phyloP scores from a whole-genome alignment of 2,797 vertebrate species.

The Peromyscus aztecus region DNA sequence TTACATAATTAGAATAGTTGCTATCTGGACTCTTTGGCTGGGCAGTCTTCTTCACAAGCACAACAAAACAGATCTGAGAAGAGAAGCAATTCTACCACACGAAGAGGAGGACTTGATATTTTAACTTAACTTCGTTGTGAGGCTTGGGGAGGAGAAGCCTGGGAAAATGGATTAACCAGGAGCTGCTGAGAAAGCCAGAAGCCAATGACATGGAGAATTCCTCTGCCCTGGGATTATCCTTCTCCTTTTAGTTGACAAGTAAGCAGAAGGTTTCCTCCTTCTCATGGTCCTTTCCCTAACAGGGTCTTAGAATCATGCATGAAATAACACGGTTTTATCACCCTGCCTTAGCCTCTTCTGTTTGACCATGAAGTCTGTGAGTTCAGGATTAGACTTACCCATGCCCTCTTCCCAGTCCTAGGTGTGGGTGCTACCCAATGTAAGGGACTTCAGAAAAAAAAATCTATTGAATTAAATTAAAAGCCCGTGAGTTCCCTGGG shows the following conservation, averaged over 20 bases:
- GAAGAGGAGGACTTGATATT: neutral
- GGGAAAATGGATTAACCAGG: slow-evolving; percentile 2
- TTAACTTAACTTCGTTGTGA: slow-evolving; percentile 38
- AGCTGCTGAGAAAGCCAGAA: slow-evolving; percentile 32
- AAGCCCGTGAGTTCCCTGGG: neutral
- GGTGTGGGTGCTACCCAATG: neutral
- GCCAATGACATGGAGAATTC: neutral
- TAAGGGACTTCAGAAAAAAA: neutral
- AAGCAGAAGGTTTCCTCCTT: neutral
- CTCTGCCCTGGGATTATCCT: neutral
- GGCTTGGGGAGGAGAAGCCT: neutral
- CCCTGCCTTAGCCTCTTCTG: neutral
- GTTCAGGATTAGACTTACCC: neutral
- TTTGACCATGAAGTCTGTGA: neutral
- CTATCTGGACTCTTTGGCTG: slow-evolving; percentile 75
- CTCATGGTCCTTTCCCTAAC: neutral
- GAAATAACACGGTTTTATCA: neutral
- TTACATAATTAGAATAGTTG: slow-evolving; percentile 78
- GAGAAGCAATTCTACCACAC: slow-evolving; percentile 56
- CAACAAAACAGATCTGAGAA: slow-evolving; percentile 69
- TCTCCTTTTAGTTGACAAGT: neutral
- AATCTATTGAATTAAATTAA: neutral
- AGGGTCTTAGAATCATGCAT: neutral
- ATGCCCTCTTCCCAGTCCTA: neutral
- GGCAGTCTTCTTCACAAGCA: slow-evolving; percentile 63